Evolutionary conservation across 2,113 vertebrate species (phyloP).

Genomic region (Murina feae): DNA sequence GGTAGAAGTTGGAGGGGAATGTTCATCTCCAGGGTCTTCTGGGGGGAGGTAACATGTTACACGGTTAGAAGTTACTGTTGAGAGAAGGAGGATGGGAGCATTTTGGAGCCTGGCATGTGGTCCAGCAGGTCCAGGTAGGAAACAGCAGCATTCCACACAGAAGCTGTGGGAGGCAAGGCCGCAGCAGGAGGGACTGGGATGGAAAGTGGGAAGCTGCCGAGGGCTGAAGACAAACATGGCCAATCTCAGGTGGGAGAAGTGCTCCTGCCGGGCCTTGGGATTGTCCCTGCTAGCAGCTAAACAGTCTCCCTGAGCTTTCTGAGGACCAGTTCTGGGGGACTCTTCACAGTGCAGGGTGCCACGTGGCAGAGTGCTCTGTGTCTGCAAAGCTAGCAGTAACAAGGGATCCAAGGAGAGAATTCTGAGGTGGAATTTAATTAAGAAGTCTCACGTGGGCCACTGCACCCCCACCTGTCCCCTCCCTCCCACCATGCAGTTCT

Average conservation of each 20-base stretch:
- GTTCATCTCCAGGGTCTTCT: not conserved
- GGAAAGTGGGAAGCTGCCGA: not conserved
- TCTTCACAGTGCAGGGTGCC: not conserved
- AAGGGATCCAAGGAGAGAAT: not conserved
- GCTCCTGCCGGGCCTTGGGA: not conserved
- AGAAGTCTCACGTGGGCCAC: not conserved
- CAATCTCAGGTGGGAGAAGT: not conserved
- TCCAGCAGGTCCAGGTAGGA: not conserved
- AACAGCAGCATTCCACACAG: not conserved
- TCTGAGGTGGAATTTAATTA: too few relatives aligned
- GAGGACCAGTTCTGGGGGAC: not conserved
- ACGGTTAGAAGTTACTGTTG: not conserved
- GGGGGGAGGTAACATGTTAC: not conserved
- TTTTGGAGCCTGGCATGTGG: not conserved
- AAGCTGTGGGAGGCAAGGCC: not conserved
- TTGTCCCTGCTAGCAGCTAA: not conserved
- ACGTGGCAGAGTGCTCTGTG: not conserved
- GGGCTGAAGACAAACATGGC: not conserved
- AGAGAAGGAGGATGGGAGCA: not conserved
- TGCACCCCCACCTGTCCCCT: accelerated
- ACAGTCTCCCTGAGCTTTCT: not conserved
- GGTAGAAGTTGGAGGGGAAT: not conserved
- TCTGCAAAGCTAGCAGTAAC: not conserved
- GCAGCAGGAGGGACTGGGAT: not conserved
- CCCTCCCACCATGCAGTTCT: not conserved